Base-by-base conservation (phyloP, 2,888 invertebrate species). In the Chorisops tibialis region DNA sequence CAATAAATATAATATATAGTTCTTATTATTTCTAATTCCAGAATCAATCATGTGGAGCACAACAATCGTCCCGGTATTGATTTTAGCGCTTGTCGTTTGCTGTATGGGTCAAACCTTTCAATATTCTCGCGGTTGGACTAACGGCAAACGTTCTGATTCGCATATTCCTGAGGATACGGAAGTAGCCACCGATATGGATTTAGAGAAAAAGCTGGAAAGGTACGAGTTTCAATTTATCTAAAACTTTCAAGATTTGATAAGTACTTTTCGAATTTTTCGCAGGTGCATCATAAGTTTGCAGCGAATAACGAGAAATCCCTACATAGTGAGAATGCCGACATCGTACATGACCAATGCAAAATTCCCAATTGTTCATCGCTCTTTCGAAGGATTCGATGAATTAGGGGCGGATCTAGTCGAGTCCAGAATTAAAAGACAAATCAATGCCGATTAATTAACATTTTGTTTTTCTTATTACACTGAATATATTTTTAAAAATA, bases 41-140 rank as follows among this genome's bases (percentile, higher is more conserved):
- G 12, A 47, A 9, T n/a, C 6, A 11, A 56, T 24, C 14, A 60
- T 60, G 59, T 38, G 12, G 39, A 39, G 21, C 22, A 12, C 19
- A 14, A 16, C 49, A 16, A 30, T 49, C 5, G 11, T 39, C 5
- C 14, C 45, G 18, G 16, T 62, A 21, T 16, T 65, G 14, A 22
- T 68, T 37, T 52, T 67, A 14, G 63, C 62, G 19, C 35, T 63
- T 41, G 41, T 67, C 24, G 49, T 67, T 18, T 65, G 67, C 14
- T 76, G 75, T 66, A 75, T 75, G 73, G 83, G 84, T 1, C 89
- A 89, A 77, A 88, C 87, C 5, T 89, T 88, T 79, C 88, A 89
- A 71, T 89, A 89, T 75, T 89, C 88, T 41, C 79, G 86, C 0
- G 89, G 89, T 4, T 89, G 89, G 89, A 88, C 87, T 65, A 88